Evolutionary conservation across 2,888 invertebrate genomes (phyloP).

Genomic region (Mesoligia furuncula): DNA sequence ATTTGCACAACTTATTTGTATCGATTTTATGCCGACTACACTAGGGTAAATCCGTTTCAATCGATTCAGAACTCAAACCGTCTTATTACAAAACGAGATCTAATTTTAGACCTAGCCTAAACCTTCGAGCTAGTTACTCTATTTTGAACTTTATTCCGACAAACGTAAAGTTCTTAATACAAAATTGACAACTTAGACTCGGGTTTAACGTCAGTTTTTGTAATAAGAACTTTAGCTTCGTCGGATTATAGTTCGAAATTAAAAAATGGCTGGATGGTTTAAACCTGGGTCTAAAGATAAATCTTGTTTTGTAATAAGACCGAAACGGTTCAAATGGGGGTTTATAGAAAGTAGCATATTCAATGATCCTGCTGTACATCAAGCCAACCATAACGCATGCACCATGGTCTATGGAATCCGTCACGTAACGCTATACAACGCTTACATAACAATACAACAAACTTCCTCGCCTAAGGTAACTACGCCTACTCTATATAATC

Average conservation of each 20-base stretch:
- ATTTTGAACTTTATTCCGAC: too few relatives aligned
- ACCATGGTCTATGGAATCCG: constrained; percentile 68
- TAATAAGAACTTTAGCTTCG: too few relatives aligned
- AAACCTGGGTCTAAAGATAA: too few relatives aligned
- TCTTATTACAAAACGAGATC: too few relatives aligned
- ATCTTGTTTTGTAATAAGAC: too few relatives aligned
- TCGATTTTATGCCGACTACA: background rate
- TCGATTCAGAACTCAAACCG: background rate
- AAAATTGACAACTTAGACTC: too few relatives aligned
- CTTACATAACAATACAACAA: constrained; percentile 65
- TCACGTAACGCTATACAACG: constrained; percentile 51
- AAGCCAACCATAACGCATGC: constrained; percentile 48
- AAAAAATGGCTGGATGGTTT: too few relatives aligned
- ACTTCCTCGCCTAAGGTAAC: constrained; percentile 74
- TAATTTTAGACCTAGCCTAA: too few relatives aligned
- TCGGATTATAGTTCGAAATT: too few relatives aligned
- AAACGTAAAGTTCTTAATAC: too few relatives aligned
- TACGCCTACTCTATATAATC: constrained; percentile 77
- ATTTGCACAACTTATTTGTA: background rate
- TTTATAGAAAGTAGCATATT: constrained; percentile 62
- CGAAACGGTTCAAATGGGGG: background rate
- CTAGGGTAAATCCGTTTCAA: background rate
- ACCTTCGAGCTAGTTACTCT: too few relatives aligned
- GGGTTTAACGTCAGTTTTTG: too few relatives aligned
- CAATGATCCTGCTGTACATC: constrained; percentile 40